A percentile compares a stretch with the other conserved stretches of the same genome.
phyloP scores from a whole-genome alignment of 2,888 invertebrate species.

The Rhogogaster chlorosoma region DNA sequence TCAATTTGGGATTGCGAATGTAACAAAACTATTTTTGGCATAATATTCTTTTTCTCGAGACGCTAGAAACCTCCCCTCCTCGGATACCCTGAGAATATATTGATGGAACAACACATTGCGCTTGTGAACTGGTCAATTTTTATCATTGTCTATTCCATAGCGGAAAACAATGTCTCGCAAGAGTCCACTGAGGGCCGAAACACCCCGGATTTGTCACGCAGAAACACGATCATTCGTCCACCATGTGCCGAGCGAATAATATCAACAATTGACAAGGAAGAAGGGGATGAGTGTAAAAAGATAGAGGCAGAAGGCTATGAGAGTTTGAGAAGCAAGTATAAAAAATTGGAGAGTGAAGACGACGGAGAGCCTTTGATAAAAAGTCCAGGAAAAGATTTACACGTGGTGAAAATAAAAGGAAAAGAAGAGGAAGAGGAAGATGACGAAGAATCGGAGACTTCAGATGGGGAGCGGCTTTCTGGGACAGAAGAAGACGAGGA shows the following conservation, averaged over 20 bases:
- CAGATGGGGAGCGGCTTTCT: conserved; percentile 60
- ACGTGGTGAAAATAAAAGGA: conserved; percentile 56
- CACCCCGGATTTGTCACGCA: conserved; percentile 74
- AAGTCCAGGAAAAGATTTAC: conserved; percentile 42
- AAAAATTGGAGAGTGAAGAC: conserved; percentile 57
- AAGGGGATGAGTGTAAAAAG: conserved; percentile 39
- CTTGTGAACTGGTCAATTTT: background rate
- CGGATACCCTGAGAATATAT: background rate
- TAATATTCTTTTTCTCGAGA: too few relatives aligned
- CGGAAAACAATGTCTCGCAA: conserved; percentile 60
- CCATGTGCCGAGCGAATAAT: conserved; percentile 61
- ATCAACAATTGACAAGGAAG: conserved; percentile 39
- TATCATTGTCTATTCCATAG: conserved; percentile 57
- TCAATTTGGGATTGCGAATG: too few relatives aligned
- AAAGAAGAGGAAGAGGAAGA: conserved; percentile 60
- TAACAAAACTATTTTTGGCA: too few relatives aligned
- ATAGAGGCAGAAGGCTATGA: conserved; percentile 61
- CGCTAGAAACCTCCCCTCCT: too few relatives aligned
- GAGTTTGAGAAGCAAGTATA: conserved; percentile 66
- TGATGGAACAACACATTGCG: background rate
- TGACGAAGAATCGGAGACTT: conserved; percentile 61
- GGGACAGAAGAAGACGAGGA: conserved; percentile 59
- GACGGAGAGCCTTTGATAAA: conserved; percentile 37
- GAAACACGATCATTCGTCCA: conserved; percentile 78
- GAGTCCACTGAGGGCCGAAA: conserved; percentile 61